Evolutionary conservation across 2,113 vertebrate genomes (phyloP), one percentile per base, ranked within the genome.

Genomic region (Anguilla rostrata): DNA sequence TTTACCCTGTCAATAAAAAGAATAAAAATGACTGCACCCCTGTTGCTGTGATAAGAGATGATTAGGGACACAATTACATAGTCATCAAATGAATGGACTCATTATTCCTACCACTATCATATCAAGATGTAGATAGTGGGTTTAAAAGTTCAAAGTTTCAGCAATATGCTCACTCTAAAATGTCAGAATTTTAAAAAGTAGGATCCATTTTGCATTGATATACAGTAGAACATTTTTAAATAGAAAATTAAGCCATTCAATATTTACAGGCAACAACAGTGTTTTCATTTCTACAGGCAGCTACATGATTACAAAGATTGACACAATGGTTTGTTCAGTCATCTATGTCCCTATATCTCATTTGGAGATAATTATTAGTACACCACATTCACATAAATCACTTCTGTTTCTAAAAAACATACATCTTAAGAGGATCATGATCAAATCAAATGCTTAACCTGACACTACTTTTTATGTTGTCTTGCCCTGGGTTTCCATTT

Each of bases 241-340:
- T 22, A 84, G 40, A 39, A 78, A 29, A 78, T 1, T 78, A 29
- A 29, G 34, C 71, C 14, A 3, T 14, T 20, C 14, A 56, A 66
- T 66, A 88, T 85, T 84, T 82, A 88, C 88, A 78, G 81, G 63
- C 39, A 95, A 85, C 34, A 94, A 34, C 9, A 94, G 89, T 87
- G 95, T 81, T 46, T 94, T 95, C 84, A 92, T 92, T 92, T 89
- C 95, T 96, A 40, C 85, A 6, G 26, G 41, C 71, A 18, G 53
- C 8, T 46, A 46, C 43, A 8, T 46, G 1, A 46, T 46, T 46
- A 46, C 43, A 46, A 46, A 46, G 5, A 46, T 46, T 1, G 43
- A 8, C 43, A 46, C 43, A 46, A 46, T 46, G 43, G 43, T 46
- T 46, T 46, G 8, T 46, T 46, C 43, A 46, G 43, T 6, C 43